These are phyloP conservation scores for Papilio glaucus DNA, from an alignment of 1,140 invertebrate genomes.

Conservation along the genomic window DNA sequence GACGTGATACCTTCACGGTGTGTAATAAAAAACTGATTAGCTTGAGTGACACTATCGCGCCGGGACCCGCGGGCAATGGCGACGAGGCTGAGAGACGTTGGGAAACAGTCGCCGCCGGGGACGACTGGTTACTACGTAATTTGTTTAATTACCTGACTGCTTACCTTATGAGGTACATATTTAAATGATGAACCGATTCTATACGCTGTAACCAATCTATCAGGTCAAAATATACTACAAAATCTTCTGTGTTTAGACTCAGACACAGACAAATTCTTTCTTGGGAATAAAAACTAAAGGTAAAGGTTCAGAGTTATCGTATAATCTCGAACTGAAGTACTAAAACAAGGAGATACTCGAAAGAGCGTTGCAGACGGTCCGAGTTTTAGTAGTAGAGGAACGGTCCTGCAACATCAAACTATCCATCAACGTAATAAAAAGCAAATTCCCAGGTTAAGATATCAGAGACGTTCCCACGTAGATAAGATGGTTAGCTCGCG, in stretches of 20 bases:
- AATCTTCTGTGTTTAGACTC: not conserved
- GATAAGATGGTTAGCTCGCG: not conserved
- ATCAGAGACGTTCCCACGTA: slow-evolving; percentile 9
- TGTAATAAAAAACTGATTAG: slow-evolving; percentile 18
- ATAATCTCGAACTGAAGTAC: too few relatives aligned
- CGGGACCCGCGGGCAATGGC: not conserved
- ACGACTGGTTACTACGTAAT: not conserved
- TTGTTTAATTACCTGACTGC: not conserved
- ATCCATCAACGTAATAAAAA: not conserved
- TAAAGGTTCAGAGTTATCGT: too few relatives aligned
- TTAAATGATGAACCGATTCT: not conserved
- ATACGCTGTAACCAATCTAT: not conserved
- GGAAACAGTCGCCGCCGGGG: not conserved
- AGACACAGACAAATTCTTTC: too few relatives aligned
- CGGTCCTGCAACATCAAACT: not conserved
- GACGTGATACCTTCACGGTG: not conserved
- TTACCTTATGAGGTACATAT: not conserved
- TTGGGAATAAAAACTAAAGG: too few relatives aligned
- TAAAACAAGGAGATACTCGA: too few relatives aligned
- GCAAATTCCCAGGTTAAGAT: slow-evolving; percentile 11
- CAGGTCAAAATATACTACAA: not conserved
- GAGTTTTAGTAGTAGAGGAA: too few relatives aligned
- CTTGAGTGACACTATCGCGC: not conserved
- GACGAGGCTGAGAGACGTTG: not conserved
- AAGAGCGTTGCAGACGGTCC: too few relatives aligned